Conservation (phyloP, 2,113 vertebrate species). For the Piaya cayana region DNA sequence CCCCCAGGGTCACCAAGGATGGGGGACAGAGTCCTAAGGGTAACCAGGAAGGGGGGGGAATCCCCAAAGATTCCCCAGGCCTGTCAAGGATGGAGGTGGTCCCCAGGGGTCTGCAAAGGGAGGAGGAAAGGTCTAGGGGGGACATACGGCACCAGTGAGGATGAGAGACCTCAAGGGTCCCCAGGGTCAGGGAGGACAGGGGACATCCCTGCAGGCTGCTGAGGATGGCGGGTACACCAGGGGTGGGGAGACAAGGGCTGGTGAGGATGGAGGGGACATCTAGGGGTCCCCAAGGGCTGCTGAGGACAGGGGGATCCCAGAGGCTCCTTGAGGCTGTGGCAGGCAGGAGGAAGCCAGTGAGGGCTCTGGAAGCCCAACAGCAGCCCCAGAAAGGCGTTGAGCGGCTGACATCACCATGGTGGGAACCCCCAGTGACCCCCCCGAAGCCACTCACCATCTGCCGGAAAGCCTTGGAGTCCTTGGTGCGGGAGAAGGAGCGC, state of each 20-base stretch:
- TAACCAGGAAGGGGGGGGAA: neutral
- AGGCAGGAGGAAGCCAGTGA: neutral
- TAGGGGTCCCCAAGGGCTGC: neutral
- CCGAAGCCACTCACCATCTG: conserved; percentile 85
- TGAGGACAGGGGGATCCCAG: neutral
- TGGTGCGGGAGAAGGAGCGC: conserved; percentile 90
- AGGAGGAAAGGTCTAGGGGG: neutral
- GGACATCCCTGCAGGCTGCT: too few species aligned
- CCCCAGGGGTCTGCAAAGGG: neutral
- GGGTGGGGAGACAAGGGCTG: too few species aligned
- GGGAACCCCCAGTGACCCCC: neutral
- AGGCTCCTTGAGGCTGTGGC: fast-evolving
- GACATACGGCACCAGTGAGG: neutral
- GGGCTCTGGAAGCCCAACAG: neutral
- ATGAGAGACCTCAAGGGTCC: neutral
- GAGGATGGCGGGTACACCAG: neutral
- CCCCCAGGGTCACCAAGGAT: neutral
- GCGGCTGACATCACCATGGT: fast-evolving
- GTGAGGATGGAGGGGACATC: too few species aligned
- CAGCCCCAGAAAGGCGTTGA: neutral
- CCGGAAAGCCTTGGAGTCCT: conserved; percentile 96
- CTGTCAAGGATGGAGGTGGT: neutral
- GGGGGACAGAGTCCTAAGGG: neutral
- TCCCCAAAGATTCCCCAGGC: too few species aligned
- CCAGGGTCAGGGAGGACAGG: neutral